A percentile compares a stretch with the other conserved stretches of the same genome.
Evolutionary conservation across 1,140 invertebrate genomes (phyloP).

Genomic region (Plectus sambesii): DNA sequence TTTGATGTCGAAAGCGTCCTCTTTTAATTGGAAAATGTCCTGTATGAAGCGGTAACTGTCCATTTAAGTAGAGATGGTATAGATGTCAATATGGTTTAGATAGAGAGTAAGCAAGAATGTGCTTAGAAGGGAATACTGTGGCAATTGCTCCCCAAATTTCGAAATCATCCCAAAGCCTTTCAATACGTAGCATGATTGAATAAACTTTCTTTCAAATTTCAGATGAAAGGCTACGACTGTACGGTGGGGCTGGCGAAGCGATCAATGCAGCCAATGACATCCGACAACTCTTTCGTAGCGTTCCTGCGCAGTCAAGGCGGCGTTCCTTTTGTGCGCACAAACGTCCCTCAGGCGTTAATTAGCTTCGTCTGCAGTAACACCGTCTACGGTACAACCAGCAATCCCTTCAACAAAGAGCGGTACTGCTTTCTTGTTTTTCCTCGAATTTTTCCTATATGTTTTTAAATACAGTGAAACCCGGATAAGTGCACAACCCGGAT

Average conservation of each 20-base stretch:
- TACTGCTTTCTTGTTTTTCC: neutral
- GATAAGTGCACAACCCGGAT: too few species aligned
- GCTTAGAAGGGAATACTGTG: slow-evolving; percentile 2
- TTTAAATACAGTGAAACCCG: slow-evolving; percentile 19
- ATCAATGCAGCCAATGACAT: slow-evolving; percentile 40
- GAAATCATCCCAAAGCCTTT: neutral
- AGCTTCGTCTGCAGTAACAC: slow-evolving; percentile 43
- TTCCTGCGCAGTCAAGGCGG: slow-evolving; percentile 42
- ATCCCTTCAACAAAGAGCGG: slow-evolving; percentile 28
- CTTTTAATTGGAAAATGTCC: too few species aligned
- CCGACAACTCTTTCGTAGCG: slow-evolving; percentile 44
- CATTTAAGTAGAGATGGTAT: too few species aligned
- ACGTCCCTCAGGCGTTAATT: slow-evolving; percentile 49
- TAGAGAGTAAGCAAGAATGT: too few species aligned
- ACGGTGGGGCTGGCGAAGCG: slow-evolving; percentile 47
- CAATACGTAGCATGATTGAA: neutral
- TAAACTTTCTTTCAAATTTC: slow-evolving; percentile 13
- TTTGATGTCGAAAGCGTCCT: too few species aligned
- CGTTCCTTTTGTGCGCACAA: slow-evolving; percentile 50
- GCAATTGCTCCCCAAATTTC: neutral
- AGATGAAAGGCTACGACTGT: slow-evolving; percentile 48
- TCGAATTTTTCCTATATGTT: slow-evolving; percentile 9
- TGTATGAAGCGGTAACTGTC: too few species aligned
- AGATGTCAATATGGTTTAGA: too few species aligned
- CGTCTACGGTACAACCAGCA: slow-evolving; percentile 41